Evolutionary conservation across 2,113 vertebrate species (phyloP), one percentile per base, ranked within the genome.

Genomic region (Lophura nycthemera): DNA sequence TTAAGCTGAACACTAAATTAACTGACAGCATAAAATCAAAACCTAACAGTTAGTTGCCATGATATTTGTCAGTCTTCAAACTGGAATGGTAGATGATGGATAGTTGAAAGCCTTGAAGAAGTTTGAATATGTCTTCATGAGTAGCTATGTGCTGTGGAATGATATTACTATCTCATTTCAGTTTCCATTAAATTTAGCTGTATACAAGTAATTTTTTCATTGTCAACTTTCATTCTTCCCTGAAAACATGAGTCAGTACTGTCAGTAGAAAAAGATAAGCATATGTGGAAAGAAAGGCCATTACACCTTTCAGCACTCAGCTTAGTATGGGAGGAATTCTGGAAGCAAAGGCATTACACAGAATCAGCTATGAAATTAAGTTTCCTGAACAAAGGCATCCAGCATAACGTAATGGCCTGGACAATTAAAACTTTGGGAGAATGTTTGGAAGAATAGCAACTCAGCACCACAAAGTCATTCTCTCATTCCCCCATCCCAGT

Each of bases 321-420:
- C 83, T 65, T 52, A 59, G 8, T 24, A 36, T 1, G 0, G 17
- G 22, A 72, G 52, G 40, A 91, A 59, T 43, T 70, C 48, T 80
- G 36, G 21, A 66, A 85, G 52, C 29, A 66, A 70, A 92, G 30
- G 74, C 6, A 43, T 84, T 60, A 30, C 32, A 8, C 18, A 64
- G 45, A 81, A 70, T 8, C 0, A 1, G 10, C 4, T n/a, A 25
- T 3, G 5, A 70, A 73, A 73, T 69, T 75, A 1, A 2, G 13
- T 36, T 77, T 30, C 27, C 22, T 74, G 12, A 74, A 42, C 9
- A 11, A 8, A 67, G 38, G 34, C n/a, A 59, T 7, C 11, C 13
- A 24, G 9, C 14, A 27, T 4, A 0, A 56, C 42, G 45, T 42
- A 8, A n/a, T 2, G 3, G 4, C 7, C 22, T 59, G 18, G 14